phyloP scores from a whole-genome alignment of 2,113 vertebrate species.

The Cottus gobio region DNA sequence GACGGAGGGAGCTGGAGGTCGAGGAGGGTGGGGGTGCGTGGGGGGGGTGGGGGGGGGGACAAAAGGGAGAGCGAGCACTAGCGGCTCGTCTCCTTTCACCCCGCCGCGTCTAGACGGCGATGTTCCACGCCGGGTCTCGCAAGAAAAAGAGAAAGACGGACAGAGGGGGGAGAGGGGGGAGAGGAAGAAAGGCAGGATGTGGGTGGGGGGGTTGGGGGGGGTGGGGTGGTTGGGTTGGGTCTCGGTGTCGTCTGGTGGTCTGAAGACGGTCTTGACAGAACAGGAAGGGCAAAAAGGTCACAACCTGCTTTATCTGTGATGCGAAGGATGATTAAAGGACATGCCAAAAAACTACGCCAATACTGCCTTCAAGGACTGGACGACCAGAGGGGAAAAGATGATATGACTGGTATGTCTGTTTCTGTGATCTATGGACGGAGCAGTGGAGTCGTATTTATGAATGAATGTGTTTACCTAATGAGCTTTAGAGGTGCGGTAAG shows the following conservation, averaged over 20 bases:
- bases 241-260: constrained; percentile 47
- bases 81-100: constrained; percentile 53
- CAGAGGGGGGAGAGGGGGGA: constrained; percentile 12
- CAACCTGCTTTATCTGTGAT: constrained; percentile 37
- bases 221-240: constrained; percentile 33
- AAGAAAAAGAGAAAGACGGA: constrained; percentile 36
- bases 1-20: constrained; percentile 72
- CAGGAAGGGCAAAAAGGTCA: constrained; percentile 53
- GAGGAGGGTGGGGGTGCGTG: constrained; percentile 6
- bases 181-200: constrained; percentile 34
- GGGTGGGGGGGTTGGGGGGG: constrained; percentile 30
- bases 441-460: neutral
- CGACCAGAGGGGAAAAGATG: neutral
- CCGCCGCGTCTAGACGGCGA: constrained; percentile 69
- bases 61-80: constrained; percentile 67
- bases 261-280: constrained; percentile 34
- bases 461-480: neutral
- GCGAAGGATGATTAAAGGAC: neutral
- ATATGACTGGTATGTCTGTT: neutral
- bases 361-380: constrained; percentile 16
- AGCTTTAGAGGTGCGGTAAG: neutral
- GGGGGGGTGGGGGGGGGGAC: constrained; percentile 29
- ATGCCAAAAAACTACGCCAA: neutral
- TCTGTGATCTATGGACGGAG: neutral
- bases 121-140: constrained; percentile 49